These are phyloP conservation scores for Dryobotodes eremita DNA, from an alignment of 2,888 invertebrate species.

Conservation along the genomic window DNA sequence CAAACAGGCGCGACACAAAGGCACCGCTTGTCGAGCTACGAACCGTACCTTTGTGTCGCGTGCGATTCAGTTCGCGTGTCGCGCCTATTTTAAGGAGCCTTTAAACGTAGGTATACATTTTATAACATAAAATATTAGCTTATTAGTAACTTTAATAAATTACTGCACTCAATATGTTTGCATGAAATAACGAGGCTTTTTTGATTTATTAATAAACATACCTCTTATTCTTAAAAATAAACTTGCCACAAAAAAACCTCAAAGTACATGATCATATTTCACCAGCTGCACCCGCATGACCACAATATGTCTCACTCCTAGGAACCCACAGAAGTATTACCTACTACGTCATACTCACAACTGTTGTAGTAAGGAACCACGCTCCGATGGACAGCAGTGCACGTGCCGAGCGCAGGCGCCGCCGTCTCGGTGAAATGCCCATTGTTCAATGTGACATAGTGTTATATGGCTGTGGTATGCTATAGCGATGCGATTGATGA, in stretches of 20 bases:
- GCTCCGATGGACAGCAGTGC: slow-evolving; percentile 55
- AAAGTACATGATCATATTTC: slow-evolving; percentile 13
- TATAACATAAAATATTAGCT: too few relatives aligned
- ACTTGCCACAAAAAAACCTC: background rate
- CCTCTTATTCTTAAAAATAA: background rate
- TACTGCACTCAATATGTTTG: too few relatives aligned
- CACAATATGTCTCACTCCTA: slow-evolving; percentile 41
- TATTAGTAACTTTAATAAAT: too few relatives aligned
- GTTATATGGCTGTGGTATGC: slow-evolving; percentile 18
- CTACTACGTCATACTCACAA: slow-evolving; percentile 33
- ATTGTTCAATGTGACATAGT: slow-evolving; percentile 18
- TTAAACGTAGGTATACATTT: too few relatives aligned
- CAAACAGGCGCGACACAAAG: too few relatives aligned
- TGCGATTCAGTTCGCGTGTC: too few relatives aligned
- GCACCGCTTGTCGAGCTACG: too few relatives aligned
- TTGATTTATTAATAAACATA: background rate
- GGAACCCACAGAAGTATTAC: slow-evolving; percentile 50
- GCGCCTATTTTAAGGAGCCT: too few relatives aligned
- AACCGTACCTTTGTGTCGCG: too few relatives aligned
- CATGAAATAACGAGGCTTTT: too few relatives aligned
- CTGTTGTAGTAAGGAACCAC: slow-evolving; percentile 61
- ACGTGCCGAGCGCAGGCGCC: slow-evolving; percentile 66
- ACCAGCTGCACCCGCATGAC: slow-evolving; percentile 40
- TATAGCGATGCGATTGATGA: slow-evolving; percentile 10
- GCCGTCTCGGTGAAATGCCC: background rate